Evolutionary conservation across 2,113 vertebrate species (phyloP).

Genomic region (Bubo blakistoni): DNA sequence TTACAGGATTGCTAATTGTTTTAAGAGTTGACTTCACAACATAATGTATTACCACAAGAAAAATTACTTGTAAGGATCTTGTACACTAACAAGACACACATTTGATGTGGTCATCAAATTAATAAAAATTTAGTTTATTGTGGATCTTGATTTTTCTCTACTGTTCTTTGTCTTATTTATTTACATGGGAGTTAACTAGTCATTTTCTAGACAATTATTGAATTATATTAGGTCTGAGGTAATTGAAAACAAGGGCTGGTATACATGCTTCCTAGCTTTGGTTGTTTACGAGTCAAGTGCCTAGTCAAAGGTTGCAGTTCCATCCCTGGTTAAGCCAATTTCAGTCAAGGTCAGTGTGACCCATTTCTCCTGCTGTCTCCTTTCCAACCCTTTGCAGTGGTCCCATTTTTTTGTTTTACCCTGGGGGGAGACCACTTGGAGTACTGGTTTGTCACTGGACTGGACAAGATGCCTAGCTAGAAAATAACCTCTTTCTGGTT

Average conservation of each 20-base stretch:
- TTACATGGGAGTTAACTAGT: background rate
- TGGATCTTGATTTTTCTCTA: background rate
- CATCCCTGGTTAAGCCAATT: background rate
- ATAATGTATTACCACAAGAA: background rate
- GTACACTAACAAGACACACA: background rate
- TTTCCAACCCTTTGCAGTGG: background rate
- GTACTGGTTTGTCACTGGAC: background rate
- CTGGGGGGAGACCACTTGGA: fast-evolving
- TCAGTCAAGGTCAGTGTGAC: background rate
- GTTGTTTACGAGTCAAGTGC: background rate
- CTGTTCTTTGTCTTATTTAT: background rate
- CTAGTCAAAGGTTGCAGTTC: background rate
- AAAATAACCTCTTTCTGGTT: background rate
- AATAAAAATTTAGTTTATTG: background rate
- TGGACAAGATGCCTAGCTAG: background rate
- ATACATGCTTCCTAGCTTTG: background rate
- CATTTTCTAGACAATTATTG: background rate
- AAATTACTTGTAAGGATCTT: background rate
- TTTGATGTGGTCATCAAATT: background rate
- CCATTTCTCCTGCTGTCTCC: background rate
- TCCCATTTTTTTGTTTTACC: background rate
- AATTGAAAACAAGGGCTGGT: background rate
- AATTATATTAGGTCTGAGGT: background rate
- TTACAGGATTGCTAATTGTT: background rate
- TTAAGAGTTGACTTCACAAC: background rate